Base-by-base conservation (phyloP, 2,888 invertebrate species). In the Octodonta nipae region DNA sequence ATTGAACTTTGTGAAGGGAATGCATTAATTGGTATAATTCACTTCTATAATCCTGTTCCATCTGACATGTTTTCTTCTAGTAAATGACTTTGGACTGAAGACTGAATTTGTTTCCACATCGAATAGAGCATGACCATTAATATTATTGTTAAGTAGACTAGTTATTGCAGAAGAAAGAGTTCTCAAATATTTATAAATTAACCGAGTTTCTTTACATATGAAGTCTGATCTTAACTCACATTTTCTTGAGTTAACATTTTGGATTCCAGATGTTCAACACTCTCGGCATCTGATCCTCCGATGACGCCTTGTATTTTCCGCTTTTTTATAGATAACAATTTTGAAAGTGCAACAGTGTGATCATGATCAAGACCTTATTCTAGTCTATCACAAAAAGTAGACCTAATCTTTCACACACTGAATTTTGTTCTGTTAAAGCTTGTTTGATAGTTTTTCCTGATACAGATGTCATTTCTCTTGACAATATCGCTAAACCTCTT, bases 241-340 rank as follows among this genome's bases (percentile, higher is more conserved):
- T 66, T 70, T 44, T 73, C 73, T 54, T 74, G 73, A 1, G 71
- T 68, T 32, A 74, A 61, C 71, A 73, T 73, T 49, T 68, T 67
- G 34, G 70, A 66, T 47, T 74, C 73, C 28, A 73, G 51, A 36
- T 68, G 65, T 35, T 71, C 72, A 0, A 73, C 71, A 28, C 70
- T 70, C 52, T 73, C 74, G 5, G 68, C 64, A 52, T 71, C 72
- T 26, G 68, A 66, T 13, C 73, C 73, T 32, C 68, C 61, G 39
- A 74, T 71, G 6, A 72, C 72, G 2, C 73, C 73, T 48, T 73
- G 73, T 51, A 73, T 71, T 51, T 72, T 71, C 28, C 71, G 57
- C 43, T 72, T 73, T 46, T 75, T 75, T 30, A 74, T 56, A 2
- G 68, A 65, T 17, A 73, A 47, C 71, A 74, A 71, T 42, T 73